Evolutionary conservation across 2,797 vertebrate species (phyloP), one percentile per base, ranked within the genome.

Genomic region (Schizothorax lantsangensis): DNA sequence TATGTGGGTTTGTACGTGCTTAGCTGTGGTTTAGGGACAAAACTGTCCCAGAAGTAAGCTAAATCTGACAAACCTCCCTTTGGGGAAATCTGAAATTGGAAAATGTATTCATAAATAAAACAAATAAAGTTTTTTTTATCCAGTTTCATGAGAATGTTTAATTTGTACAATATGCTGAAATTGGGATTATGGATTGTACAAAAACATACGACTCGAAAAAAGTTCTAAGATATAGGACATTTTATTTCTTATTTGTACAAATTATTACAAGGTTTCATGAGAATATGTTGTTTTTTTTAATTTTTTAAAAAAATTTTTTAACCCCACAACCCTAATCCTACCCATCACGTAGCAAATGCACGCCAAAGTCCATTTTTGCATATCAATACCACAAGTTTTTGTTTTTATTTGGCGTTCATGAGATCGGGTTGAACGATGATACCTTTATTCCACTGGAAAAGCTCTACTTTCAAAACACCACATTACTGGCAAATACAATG

Each of bases 401-500:
- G 30, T 30, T 30, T 30, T 30, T 30, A 30, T 30, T 30, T 30
- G 30, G 30, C 30, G 1, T 30, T 7, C 36, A 38, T 38, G 36
- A 38, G 36, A 38, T 38, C 36, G 36, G 38, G 38, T 40, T 40
- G 38, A 43, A 45, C 78, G 69, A 84, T 81, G 59, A 79, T n/a
- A 23, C 6, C 2, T 11, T 82, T 66, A 57, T 68, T 79, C 49
- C n/a, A 40, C 17, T 82, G 72, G 26, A 84, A 84, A 86, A 52
- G 30, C 23, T 43, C 7, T 19, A 73, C 8, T 45, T 73, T 17
- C 17, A 52, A 47, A 54, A 72, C 64, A 52, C 40, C 12, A 62
- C 88, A 23, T 21, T 80, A 17, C 19, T 66, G 72, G n/a, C 81
- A 47, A 78, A 79, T 23, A 66, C 64, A 84, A 85, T 77, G n/a